Evolutionary conservation across 2,888 invertebrate species (phyloP).

Genomic region (Ernsta delagoae): DNA sequence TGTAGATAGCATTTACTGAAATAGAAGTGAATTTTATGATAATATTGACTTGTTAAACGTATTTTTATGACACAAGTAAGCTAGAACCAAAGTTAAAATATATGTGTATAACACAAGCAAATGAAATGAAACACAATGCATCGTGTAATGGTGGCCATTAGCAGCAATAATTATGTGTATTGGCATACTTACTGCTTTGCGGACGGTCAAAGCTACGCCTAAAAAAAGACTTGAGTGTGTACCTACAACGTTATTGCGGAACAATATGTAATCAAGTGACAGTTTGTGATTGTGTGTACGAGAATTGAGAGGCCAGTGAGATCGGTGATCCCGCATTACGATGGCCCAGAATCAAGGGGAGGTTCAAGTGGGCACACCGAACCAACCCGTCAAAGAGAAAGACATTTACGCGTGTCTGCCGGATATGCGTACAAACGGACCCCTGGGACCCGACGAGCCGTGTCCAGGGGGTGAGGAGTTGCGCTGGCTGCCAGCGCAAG

Average conservation of each 20-base stretch:
- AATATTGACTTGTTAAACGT: slow-evolving; percentile 57
- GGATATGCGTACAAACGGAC: slow-evolving; percentile 82
- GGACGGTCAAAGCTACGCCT: slow-evolving; percentile 68
- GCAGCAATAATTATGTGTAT: slow-evolving; percentile 83
- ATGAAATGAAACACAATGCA: slow-evolving; percentile 78
- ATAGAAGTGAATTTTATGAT: slow-evolving; percentile 62
- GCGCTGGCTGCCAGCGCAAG: slow-evolving; percentile 97
- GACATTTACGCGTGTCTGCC: slow-evolving; percentile 83
- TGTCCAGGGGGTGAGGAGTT: slow-evolving; percentile 91
- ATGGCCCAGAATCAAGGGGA: slow-evolving; percentile 84
- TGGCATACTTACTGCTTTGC: slow-evolving; percentile 80
- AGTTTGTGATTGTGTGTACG: slow-evolving; percentile 65
- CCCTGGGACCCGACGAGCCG: slow-evolving; percentile 76
- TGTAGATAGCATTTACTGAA: slow-evolving; percentile 80
- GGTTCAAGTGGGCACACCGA: slow-evolving; percentile 79
- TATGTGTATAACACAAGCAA: slow-evolving; percentile 57
- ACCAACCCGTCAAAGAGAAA: slow-evolving; percentile 77
- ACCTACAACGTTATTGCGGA: slow-evolving; percentile 52
- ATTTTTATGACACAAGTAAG: slow-evolving; percentile 55
- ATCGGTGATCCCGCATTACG: slow-evolving; percentile 67
- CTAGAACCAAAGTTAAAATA: slow-evolving; percentile 55
- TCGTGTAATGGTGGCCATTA: slow-evolving; percentile 85
- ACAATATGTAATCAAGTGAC: slow-evolving; percentile 68
- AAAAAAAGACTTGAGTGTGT: slow-evolving; percentile 52
- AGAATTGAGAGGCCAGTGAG: slow-evolving; percentile 65